phyloP scores from a whole-genome alignment of 2,113 vertebrate genomes.

The Ctenodactylus gundi region DNA sequence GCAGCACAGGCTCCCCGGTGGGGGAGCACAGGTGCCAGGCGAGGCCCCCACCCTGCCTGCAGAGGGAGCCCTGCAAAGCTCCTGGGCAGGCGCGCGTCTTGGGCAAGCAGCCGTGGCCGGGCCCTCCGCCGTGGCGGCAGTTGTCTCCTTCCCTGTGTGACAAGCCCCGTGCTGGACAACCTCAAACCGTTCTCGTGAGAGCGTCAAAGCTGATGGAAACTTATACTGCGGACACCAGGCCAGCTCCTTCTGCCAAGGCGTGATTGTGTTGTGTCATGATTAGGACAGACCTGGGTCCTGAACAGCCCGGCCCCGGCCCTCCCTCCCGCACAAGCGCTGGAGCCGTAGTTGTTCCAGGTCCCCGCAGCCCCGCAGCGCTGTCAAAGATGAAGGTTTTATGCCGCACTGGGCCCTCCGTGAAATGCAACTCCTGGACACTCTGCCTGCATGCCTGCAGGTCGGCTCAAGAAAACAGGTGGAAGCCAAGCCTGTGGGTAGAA shows the following conservation, averaged over 20 bases:
- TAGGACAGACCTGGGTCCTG: neutral
- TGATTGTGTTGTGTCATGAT: neutral
- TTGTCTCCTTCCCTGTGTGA: constrained; percentile 34
- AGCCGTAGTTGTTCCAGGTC: neutral
- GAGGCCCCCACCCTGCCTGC: rapidly evolving
- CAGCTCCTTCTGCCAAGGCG: neutral
- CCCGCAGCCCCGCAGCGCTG: no score
- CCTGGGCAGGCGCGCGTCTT: neutral
- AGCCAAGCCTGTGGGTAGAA: no score
- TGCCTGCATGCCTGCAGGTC: neutral
- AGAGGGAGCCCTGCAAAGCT: neutral
- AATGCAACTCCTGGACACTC: neutral
- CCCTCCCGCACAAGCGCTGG: neutral
- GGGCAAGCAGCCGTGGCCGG: neutral
- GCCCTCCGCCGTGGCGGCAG: neutral
- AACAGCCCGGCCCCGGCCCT: no score
- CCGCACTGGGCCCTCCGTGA: neutral
- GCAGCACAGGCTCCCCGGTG: neutral
- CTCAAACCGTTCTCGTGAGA: neutral
- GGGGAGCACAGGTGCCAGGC: neutral
- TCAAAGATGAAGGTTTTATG: neutral
- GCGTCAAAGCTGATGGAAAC: neutral
- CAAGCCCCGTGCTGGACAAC: neutral
- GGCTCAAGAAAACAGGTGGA: neutral
- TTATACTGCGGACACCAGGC: neutral